These are phyloP conservation scores for Formicarius rufipectus DNA, from an alignment of 2,113 vertebrate genomes.

Conservation along the genomic window DNA sequence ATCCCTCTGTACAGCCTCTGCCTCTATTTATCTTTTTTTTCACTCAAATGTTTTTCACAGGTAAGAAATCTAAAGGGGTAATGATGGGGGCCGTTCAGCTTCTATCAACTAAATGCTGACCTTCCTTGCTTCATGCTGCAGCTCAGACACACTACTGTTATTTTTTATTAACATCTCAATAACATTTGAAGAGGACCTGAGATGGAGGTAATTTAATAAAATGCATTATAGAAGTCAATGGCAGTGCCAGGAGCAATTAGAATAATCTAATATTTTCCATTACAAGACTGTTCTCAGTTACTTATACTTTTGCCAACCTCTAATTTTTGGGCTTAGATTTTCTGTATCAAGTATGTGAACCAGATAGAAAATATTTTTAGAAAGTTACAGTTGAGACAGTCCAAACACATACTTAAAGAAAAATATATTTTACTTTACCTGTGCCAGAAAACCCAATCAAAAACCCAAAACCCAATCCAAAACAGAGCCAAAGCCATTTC, in stretches of 20 bases:
- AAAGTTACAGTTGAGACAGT: neutral
- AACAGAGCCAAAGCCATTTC: neutral
- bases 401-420: neutral
- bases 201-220: slow-evolving; percentile 22
- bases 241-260: neutral
- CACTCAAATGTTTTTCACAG: neutral
- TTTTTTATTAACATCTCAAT: neutral
- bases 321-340: slow-evolving; percentile 17
- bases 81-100: neutral
- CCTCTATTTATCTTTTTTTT: neutral
- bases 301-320: slow-evolving; percentile 8
- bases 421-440: neutral
- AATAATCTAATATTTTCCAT: slow-evolving; percentile 29
- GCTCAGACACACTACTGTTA: neutral
- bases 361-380: slow-evolving; percentile 43
- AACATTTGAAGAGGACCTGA: neutral
- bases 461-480: neutral
- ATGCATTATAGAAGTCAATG: neutral
- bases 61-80: neutral
- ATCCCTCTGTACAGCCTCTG: neutral
- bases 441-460: neutral
- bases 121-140: neutral
- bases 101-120: neutral
- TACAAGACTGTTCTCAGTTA: neutral
- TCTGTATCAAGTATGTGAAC: neutral